Evolutionary conservation across 2,888 invertebrate genomes (phyloP), one percentile per base, ranked within the genome.

Genomic region (Parasteatoda lunata): DNA sequence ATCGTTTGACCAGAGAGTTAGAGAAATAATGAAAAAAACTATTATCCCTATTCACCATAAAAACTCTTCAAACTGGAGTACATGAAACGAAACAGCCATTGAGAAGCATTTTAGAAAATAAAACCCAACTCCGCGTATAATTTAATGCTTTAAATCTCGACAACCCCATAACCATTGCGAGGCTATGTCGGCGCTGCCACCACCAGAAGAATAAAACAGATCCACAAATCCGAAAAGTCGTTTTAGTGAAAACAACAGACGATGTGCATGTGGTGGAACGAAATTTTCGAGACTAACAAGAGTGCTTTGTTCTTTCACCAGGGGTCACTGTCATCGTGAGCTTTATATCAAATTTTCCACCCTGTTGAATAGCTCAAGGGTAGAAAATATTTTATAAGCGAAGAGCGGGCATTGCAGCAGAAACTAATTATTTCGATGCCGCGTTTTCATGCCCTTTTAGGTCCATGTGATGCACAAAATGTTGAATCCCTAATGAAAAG

Each of bases 351-450:
- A 70, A 78, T 78, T 70, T 70, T 70, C 69, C 70, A 59, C 70
- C 54, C 15, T 6, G 69, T 47, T 52, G 54, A 7, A 15, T 52
- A 45, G 45, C 54, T 59, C 49, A 15, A 52, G 69, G 68, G 52
- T 45, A 15, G 30, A 49, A 78, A n/a, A 78, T 78, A 78, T 78
- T 78, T 78, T 78, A 78, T 70, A 78, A 69, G 70, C 47, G 9
- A 8, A 68, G 30, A 68, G 30, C 30, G 45, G 15, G 78, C 78
- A 78, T n/a, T 70, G 30, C 49, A 9, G 70, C 78, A 78, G 78
- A 78, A 78, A 78, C 78, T 78, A 78, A 78, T 78, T 70, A 78
- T 70, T 70, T 78, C 54, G 78, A 70, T 78, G 69, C 69, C 78
- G 11, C n/a, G 68, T 68, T 77, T 68, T 77, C 68, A 77, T 54